Percentiles rank a stretch among this genome's conserved stretches.
Evolutionary conservation across 2,113 vertebrate species (phyloP).

Genomic region (Sebastes schlegelii): DNA sequence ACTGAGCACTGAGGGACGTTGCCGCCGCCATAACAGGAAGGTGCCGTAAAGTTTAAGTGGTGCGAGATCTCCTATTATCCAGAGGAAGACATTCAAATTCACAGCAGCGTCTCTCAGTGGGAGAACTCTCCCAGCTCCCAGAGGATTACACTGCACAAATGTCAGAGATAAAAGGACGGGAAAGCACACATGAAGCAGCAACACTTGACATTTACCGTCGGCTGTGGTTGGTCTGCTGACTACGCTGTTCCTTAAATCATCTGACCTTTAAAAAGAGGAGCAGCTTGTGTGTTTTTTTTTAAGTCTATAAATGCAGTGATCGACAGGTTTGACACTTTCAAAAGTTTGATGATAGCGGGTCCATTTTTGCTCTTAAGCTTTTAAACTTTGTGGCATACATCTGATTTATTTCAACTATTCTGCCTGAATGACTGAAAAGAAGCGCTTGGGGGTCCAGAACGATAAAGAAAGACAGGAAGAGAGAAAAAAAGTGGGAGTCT

Average conservation of each 20-base stretch:
- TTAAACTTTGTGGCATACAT: neutral
- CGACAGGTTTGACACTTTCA: slow-evolving; percentile 36
- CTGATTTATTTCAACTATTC: neutral
- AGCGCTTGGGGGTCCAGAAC: neutral
- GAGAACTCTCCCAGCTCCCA: slow-evolving; percentile 46
- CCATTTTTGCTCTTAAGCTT: neutral
- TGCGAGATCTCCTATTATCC: slow-evolving; percentile 3
- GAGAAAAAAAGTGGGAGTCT: neutral
- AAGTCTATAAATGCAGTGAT: slow-evolving; percentile 36
- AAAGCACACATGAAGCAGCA: slow-evolving; percentile 70
- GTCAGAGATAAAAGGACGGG: slow-evolving; percentile 65
- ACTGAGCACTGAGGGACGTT: neutral
- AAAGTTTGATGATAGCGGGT: neutral
- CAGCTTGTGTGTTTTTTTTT: neutral
- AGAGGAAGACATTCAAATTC: slow-evolving; percentile 40
- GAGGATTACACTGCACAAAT: slow-evolving; percentile 73
- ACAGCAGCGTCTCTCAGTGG: slow-evolving; percentile 26
- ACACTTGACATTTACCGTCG: slow-evolving; percentile 77
- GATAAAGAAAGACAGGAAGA: neutral
- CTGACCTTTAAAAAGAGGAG: slow-evolving; percentile 68
- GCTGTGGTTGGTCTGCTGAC: slow-evolving; percentile 62
- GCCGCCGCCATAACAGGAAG: neutral
- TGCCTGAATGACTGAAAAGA: neutral
- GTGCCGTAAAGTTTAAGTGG: slow-evolving; percentile 17
- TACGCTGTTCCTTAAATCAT: slow-evolving; percentile 53